A percentile compares a stretch with the other conserved stretches of the same genome.
phyloP scores from a whole-genome alignment of 2,113 vertebrate genomes.

The Cacatua alba region DNA sequence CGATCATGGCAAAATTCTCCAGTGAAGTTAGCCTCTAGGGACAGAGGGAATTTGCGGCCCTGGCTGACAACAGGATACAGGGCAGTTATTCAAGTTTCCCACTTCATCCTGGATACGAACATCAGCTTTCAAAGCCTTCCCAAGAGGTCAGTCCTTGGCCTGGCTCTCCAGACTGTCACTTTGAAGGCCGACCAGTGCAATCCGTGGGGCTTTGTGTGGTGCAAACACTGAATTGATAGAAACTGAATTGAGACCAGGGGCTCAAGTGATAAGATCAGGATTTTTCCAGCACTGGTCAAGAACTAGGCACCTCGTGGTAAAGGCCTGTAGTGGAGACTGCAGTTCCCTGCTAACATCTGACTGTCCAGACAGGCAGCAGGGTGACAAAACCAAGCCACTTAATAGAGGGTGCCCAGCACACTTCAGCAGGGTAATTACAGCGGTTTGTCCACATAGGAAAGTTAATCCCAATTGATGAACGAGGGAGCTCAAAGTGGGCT shows the following conservation, averaged over 20 bases:
- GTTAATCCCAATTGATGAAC: not conserved
- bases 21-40: not conserved
- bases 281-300: not conserved
- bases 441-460: not conserved
- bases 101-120: conserved; percentile 54
- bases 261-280: not conserved
- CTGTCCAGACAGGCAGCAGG: not conserved
- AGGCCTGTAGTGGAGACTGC: not conserved
- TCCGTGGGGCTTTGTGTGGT: not conserved
- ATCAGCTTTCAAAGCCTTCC: conserved; percentile 47
- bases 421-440: not conserved
- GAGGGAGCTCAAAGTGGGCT: not conserved
- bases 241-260: accelerated
- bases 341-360: not conserved
- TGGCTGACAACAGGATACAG: conserved; percentile 6
- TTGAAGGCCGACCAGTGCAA: not conserved
- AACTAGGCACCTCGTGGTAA: not conserved
- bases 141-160: conserved; percentile 41
- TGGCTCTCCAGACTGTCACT: not conserved
- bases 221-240: not conserved
- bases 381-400: conserved; percentile 16
- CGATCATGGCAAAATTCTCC: not conserved
- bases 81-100: conserved; percentile 61
- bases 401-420: not conserved
- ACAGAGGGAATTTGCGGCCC: conserved; percentile 32